Evolutionary conservation across 2,888 invertebrate genomes (phyloP).

Genomic region (Callinectes sapidus): DNA sequence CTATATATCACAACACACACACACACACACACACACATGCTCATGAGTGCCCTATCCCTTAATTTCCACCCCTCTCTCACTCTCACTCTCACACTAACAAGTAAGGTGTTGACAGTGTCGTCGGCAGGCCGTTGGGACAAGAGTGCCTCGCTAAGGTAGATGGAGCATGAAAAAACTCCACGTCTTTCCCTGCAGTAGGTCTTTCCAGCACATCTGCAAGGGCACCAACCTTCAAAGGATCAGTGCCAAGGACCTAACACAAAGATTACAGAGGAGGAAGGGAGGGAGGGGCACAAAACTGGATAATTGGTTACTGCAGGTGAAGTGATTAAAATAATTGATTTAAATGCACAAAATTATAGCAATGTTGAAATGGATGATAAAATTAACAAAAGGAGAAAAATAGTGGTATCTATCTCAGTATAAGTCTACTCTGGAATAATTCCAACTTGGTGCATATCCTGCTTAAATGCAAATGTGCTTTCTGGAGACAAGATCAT

Average conservation of each 20-base stretch:
- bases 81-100: constrained; percentile 75
- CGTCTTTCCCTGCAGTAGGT: constrained; percentile 36
- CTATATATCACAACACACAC: background rate
- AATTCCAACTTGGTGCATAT: no score
- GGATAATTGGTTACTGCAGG: background rate
- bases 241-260: background rate
- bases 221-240: background rate
- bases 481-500: no score
- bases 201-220: constrained; percentile 56
- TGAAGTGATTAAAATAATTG: no score
- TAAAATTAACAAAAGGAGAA: no score
- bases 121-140: constrained; percentile 49
- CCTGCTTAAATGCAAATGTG: no score
- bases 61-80: background rate
- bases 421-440: no score
- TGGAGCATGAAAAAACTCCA: constrained; percentile 27
- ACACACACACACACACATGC: background rate
- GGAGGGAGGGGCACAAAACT: background rate
- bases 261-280: background rate
- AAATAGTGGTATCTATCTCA: no score
- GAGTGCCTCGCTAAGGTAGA: constrained; percentile 57
- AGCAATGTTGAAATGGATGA: no score
- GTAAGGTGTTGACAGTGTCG: constrained; percentile 77
- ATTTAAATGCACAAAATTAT: no score
- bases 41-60: background rate